Evolutionary conservation across 2,113 vertebrate species (phyloP).

Genomic region (Cynocephalus volans): DNA sequence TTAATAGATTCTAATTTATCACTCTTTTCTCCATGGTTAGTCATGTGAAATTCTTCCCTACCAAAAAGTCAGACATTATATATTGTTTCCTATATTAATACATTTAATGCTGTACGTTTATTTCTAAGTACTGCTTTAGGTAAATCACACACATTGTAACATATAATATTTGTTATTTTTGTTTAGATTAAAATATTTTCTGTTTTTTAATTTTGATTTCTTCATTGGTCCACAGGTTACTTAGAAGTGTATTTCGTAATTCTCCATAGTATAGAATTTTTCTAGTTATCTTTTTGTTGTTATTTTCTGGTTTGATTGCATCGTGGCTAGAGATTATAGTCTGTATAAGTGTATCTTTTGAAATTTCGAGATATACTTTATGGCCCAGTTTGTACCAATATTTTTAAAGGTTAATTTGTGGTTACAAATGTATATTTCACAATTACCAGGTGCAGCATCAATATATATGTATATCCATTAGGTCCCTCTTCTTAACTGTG

Average conservation of each 20-base stretch:
- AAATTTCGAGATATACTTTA: background rate
- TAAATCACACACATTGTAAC: background rate
- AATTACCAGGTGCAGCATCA: background rate
- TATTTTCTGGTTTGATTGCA: background rate
- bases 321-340: background rate
- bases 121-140: background rate
- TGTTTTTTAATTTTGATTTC: background rate
- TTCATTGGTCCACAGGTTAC: background rate
- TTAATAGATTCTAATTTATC: background rate
- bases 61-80: background rate
- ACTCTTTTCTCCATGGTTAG: background rate
- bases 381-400: background rate
- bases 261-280: background rate
- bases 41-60: slow-evolving; percentile 1
- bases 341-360: background rate
- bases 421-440: background rate
- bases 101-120: background rate
- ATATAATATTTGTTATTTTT: background rate
- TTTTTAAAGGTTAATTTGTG: background rate
- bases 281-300: background rate
- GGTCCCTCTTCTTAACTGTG: background rate
- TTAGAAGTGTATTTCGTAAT: background rate
- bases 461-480: background rate
- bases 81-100: background rate
- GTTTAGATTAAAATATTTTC: slow-evolving; percentile 26